A percentile compares a stretch with the other conserved stretches of the same genome.
Conservation (phyloP, 2,888 invertebrate species). For the Notocelia uddmanniana region DNA sequence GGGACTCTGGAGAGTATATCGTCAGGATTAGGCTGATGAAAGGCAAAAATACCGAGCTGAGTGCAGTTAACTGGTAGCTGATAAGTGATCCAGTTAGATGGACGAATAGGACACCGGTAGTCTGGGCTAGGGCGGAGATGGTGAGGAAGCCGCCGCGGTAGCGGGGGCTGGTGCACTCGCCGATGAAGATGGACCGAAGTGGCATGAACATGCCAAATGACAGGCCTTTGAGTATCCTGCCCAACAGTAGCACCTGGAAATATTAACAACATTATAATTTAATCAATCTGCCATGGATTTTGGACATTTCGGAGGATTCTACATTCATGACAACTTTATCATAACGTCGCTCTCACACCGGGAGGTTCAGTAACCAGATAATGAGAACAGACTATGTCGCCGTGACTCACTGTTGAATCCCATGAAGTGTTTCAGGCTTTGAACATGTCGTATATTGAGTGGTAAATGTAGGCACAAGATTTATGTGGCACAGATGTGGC, state of each 20-base stretch:
- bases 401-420: too few relatives aligned
- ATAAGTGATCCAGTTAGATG: conserved; percentile 86
- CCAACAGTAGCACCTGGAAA: conserved; percentile 64
- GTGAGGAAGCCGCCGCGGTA: conserved; percentile 87
- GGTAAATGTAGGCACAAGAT: too few relatives aligned
- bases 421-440: too few relatives aligned
- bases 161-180: conserved; percentile 83
- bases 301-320: neutral
- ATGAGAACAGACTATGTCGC: too few relatives aligned
- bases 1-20: conserved; percentile 85
- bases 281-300: neutral
- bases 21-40: conserved; percentile 73
- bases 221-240: conserved; percentile 70
- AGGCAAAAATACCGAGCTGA: conserved; percentile 75
- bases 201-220: conserved; percentile 81
- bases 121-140: conserved; percentile 83
- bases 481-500: too few relatives aligned
- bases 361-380: too few relatives aligned
- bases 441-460: too few relatives aligned
- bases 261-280: neutral
- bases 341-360: too few relatives aligned
- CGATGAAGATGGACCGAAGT: conserved; percentile 78
- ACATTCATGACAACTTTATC: neutral
- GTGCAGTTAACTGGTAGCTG: conserved; percentile 83
- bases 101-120: conserved; percentile 85